Conservation (phyloP, 2,888 invertebrate genomes). For the Ophion costatus region DNA sequence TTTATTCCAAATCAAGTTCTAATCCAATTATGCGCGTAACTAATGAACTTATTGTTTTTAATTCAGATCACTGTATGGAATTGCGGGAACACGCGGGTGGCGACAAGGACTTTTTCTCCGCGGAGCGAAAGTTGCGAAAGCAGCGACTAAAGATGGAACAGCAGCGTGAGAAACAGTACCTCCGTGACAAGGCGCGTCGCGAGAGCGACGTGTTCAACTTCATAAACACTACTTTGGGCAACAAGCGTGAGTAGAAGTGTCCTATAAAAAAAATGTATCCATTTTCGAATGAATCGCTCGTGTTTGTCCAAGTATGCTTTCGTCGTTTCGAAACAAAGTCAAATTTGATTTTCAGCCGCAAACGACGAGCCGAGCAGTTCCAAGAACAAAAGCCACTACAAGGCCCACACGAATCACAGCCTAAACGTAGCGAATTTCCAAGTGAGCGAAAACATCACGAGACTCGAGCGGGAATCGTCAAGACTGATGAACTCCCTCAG, state of each 20-base stretch:
- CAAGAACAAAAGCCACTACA: conserved; percentile 81
- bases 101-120: conserved; percentile 89
- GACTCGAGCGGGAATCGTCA: conserved; percentile 87
- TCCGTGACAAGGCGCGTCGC: conserved; percentile 86
- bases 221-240: conserved; percentile 88
- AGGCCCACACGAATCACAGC: conserved; percentile 86
- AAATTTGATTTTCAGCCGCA: conserved; percentile 66
- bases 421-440: conserved; percentile 90
- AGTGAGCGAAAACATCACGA: conserved; percentile 89
- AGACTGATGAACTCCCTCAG: conserved; percentile 88
- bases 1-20: no score
- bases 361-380: conserved; percentile 72
- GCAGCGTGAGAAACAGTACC: conserved; percentile 87
- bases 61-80: conserved; percentile 91
- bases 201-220: conserved; percentile 90
- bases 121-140: conserved; percentile 88
- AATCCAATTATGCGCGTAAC: no score
- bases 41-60: background rate
- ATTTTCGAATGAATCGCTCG: background rate
- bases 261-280: background rate
- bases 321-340: conserved; percentile 20
- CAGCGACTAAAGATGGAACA: conserved; percentile 88
- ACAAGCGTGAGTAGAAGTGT: conserved; percentile 77
- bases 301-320: background rate
- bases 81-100: conserved; percentile 89